phyloP scores from a whole-genome alignment of 2,888 invertebrate genomes.

The Steromphala cineraria region DNA sequence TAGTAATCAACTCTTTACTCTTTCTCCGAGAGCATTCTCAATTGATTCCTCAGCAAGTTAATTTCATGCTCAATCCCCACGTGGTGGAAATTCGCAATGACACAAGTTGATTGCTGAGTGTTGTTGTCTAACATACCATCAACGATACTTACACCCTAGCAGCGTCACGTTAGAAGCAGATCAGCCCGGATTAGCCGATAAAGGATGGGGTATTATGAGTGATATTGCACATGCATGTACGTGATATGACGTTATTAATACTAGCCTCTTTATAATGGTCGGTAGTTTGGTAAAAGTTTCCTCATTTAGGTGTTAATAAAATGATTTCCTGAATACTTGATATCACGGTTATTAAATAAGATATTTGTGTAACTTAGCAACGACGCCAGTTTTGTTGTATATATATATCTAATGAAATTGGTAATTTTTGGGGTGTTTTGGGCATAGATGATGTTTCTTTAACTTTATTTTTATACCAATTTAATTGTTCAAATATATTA shows the following conservation, averaged over 20 bases:
- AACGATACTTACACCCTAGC: not conserved
- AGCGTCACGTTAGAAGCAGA: not conserved
- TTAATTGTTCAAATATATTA: too few relatives aligned
- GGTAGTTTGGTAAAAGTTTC: not conserved
- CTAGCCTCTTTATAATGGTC: too few relatives aligned
- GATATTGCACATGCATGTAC: not conserved
- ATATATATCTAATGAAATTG: not conserved
- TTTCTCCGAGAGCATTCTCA: not conserved
- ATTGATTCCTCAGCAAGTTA: not conserved
- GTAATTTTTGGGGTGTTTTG: too few relatives aligned
- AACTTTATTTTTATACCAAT: too few relatives aligned
- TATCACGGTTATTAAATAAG: not conserved
- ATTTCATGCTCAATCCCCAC: not conserved
- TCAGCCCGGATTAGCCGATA: not conserved
- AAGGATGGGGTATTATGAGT: not conserved
- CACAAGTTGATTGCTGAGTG: not conserved
- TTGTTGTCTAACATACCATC: not conserved
- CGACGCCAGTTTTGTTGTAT: not conserved
- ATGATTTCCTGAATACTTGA: not conserved
- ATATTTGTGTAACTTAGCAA: not conserved
- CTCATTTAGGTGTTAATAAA: slow-evolving; percentile 4
- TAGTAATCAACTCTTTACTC: not conserved
- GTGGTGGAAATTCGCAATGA: not conserved
- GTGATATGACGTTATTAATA: not conserved
- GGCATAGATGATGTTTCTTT: too few relatives aligned